phyloP scores from a whole-genome alignment of 2,797 vertebrate species.

The Gallinago nigripennis region DNA sequence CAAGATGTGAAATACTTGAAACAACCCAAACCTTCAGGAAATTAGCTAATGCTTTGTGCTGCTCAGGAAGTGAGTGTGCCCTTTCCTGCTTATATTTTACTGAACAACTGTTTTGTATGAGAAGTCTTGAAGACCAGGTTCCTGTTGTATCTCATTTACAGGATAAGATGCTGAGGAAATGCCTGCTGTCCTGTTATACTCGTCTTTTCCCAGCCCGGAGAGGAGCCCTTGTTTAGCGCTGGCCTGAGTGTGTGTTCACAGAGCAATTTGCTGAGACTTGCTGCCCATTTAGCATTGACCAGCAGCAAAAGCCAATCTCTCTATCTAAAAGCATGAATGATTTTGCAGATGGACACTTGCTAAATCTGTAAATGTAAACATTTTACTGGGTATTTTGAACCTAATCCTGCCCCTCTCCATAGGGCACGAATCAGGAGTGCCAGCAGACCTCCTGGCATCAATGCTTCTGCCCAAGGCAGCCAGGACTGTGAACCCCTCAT shows the following conservation, averaged over 20 bases:
- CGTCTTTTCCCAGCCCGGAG: background rate
- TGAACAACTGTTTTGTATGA: background rate
- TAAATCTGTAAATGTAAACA: background rate
- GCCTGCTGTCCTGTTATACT: background rate
- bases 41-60: background rate
- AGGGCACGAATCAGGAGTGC: background rate
- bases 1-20: background rate
- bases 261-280: background rate
- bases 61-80: background rate
- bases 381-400: background rate
- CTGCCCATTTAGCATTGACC: background rate
- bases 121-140: background rate
- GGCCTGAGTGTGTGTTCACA: background rate
- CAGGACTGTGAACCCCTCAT: background rate
- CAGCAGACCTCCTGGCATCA: background rate
- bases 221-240: background rate
- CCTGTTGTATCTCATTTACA: background rate
- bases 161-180: background rate
- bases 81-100: background rate
- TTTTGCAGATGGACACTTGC: background rate
- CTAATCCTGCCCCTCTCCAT: background rate
- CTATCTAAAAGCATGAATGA: background rate
- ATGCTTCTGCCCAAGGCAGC: background rate
- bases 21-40: constrained; percentile 1
- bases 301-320: background rate